Conservation (phyloP, 2,113 vertebrate species). For the Dasyornis broadbenti region DNA sequence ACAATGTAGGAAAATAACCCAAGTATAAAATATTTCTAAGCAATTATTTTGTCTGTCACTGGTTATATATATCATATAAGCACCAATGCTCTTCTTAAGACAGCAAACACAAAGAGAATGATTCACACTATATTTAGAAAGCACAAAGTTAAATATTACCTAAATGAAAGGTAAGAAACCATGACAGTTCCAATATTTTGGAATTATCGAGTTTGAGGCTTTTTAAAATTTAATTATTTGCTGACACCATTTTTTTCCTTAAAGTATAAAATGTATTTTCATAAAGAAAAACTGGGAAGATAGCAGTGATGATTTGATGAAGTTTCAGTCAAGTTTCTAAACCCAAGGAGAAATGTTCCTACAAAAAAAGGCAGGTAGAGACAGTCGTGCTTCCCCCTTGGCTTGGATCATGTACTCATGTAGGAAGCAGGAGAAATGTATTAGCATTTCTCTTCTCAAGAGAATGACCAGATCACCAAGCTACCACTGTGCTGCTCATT, state of each 20-base stretch:
- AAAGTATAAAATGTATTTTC: neutral
- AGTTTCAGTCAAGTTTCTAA: neutral
- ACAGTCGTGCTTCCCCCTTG: neutral
- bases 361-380: neutral
- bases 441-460: neutral
- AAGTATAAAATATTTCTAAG: neutral
- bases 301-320: neutral
- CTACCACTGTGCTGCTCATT: neutral
- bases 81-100: neutral
- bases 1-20: neutral
- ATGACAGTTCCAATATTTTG: neutral
- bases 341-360: neutral
- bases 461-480: neutral
- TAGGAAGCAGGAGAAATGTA: neutral
- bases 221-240: neutral
- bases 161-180: neutral
- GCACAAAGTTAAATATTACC: neutral
- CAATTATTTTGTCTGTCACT: neutral
- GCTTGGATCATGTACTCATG: accelerated
- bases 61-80: slow-evolving; percentile 41
- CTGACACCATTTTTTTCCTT: neutral
- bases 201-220: neutral
- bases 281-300: neutral
- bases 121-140: neutral
- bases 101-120: neutral